Conservation (phyloP, 2,113 vertebrate species). For the Seriola dumerili region DNA sequence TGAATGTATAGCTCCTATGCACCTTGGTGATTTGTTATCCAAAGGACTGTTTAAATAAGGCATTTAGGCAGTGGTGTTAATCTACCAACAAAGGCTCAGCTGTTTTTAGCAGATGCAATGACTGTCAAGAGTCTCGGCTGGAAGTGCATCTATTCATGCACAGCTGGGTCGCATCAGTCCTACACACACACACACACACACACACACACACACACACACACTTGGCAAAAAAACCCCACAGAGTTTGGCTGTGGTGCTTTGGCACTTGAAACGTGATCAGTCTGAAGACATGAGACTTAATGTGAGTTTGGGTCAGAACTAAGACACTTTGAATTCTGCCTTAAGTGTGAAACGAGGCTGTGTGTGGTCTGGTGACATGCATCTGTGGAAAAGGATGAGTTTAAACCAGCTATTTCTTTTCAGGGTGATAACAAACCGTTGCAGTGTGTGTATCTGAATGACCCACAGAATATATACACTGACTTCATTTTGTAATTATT, state of each 20-base stretch:
- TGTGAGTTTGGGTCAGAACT: constrained; percentile 41
- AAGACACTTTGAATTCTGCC: constrained; percentile 20
- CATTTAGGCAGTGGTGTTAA: constrained; percentile 53
- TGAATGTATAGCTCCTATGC: constrained; percentile 65
- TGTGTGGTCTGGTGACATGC: constrained; percentile 48
- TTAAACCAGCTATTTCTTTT: constrained; percentile 9
- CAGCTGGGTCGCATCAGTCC: constrained; percentile 54
- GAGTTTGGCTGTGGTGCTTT: constrained; percentile 24
- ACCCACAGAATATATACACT: constrained; percentile 49
- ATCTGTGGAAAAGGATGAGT: constrained; percentile 11
- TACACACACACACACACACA: constrained; percentile 11
- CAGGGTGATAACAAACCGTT: not conserved
- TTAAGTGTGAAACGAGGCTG: constrained; percentile 25
- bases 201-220: constrained; percentile 17
- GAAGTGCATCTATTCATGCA: constrained; percentile 30
- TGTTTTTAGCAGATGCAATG: constrained; percentile 43
- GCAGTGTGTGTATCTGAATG: constrained; percentile 31
- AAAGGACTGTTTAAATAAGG: constrained; percentile 62
- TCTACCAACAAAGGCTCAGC: constrained; percentile 48
- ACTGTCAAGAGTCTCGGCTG: constrained; percentile 45
- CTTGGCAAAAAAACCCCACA: constrained; percentile 24
- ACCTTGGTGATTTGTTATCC: constrained; percentile 69
- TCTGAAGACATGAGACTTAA: constrained; percentile 49
- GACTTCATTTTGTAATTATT: constrained; percentile 45
- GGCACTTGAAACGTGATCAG: constrained; percentile 55